Evolutionary conservation across 2,113 vertebrate species (phyloP), one percentile per base, ranked within the genome.

Genomic region (Hippocampus barbouri): DNA sequence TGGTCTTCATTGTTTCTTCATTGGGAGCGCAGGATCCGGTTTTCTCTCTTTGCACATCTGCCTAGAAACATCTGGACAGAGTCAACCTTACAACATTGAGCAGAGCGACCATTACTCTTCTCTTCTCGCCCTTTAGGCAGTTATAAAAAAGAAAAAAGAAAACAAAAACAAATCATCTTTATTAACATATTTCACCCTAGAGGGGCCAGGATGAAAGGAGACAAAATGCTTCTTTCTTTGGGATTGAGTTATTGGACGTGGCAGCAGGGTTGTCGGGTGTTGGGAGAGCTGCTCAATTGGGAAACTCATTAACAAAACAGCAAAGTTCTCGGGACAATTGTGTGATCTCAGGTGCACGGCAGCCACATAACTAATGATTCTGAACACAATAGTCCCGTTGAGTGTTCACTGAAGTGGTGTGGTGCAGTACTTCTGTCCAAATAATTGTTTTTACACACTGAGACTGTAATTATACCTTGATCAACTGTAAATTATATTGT

Each of bases 1-100:
- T 77, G 69, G 69, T 69, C 70, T 83, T 88, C 85, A 90, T 87
- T 88, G 85, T 88, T 82, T 81, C 76, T 70, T 75, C 74, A 80
- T 53, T 40, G 65, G 69, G 72, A 79, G 66, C 71, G 78, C 41
- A 77, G 57, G 27, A 68, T 79, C 75, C 73, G 83, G 80, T 86
- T 85, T 82, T 90, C 70, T 79, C 71, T 84, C 76, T 27, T 71
- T 78, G 83, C 84, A 89, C 89, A 91, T 92, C 88, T 93, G 88
- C 86, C 72, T 64, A 57, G 53, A 72, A 83, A 89, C 91, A 93
- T 93, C 90, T 93, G 92, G 87, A 88, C 71, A 78, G 67, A 80
- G 80, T 93, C 88, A 85, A 79, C 69, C 73, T 83, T 79, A 90
- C 86, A 76, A 73, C 85, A 79, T 64, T 65, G 53, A 79, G 77